Evolutionary conservation across 1,140 invertebrate species (phyloP), one percentile per base, ranked within the genome.

Genomic region (Reticulitermes speratus): DNA sequence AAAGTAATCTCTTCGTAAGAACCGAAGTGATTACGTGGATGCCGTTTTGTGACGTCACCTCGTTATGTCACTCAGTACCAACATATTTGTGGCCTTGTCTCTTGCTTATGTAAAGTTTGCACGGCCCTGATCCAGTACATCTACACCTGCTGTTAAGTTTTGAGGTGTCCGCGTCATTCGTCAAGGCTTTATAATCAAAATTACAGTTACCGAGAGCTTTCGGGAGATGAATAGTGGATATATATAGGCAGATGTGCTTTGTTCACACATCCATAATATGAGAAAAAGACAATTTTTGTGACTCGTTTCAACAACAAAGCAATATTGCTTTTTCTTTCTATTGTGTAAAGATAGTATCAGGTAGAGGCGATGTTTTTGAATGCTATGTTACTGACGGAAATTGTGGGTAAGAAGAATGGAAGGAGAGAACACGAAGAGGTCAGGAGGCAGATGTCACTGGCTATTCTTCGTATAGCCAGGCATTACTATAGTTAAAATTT

Each of bases 391-490:
- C 65, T 12, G 65, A 75, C 65, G 65, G 65, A 75, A 75, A 75
- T 75, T 75, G 65, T 75, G 14, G 65, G 65, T 75, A 75, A 75
- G 65, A 6, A 9, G 65, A 14, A 30, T 19, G 65, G n/a, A 75
- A 30, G 25, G n/a, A 6, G 30, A 30, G 25, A 30, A 75, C 7
- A 75, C 5, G 65, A 75, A 75, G n/a, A 30, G n/a, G 65, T 75
- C n/a, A 75, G 65, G 65, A 75, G 65, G 65, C 65, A 75, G 65
- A 75, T 75, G 65, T 75, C 65, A 75, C 14, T 30, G 65, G 65
- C n/a, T 75, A 75, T 75, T 75, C 25, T 75, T 75, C 65, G 30
- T 75, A 75, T 25, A 75, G 9, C 25, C n/a, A 30, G 9, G 65
- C n/a, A 75, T 75, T 75, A 75, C n/a, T 75, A 8, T 75, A 75